Evolutionary conservation across 1,140 invertebrate species (phyloP).

Genomic region (Drosophila seguyi): DNA sequence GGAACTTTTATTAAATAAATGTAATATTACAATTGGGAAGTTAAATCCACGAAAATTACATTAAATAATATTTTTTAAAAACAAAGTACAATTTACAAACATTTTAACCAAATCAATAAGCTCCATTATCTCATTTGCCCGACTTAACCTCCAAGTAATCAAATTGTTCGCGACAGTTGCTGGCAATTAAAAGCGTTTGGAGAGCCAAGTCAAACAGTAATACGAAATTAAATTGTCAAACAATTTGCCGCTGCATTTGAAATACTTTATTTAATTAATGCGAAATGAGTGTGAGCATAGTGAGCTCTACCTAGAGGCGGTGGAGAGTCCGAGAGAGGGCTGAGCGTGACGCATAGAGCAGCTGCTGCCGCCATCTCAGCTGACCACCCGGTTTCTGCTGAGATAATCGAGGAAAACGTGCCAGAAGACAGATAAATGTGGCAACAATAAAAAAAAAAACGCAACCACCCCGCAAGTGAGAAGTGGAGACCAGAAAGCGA

Average conservation of each 20-base stretch:
- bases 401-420: slow-evolving; percentile 56
- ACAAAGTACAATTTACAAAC: background rate
- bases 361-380: slow-evolving; percentile 33
- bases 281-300: slow-evolving; percentile 51
- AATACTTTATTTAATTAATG: slow-evolving; percentile 78
- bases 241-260: slow-evolving; percentile 69
- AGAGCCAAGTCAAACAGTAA: slow-evolving; percentile 59
- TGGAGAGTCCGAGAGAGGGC: slow-evolving; percentile 3
- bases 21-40: background rate
- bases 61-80: background rate
- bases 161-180: slow-evolving; percentile 31
- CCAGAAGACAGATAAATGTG: slow-evolving; percentile 48
- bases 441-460: slow-evolving; percentile 37
- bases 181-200: slow-evolving; percentile 67
- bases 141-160: slow-evolving; percentile 39
- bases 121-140: background rate
- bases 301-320: background rate
- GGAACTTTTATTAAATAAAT: background rate
- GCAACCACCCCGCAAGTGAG: slow-evolving; percentile 14
- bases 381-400: slow-evolving; percentile 35
- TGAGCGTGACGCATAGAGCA: slow-evolving; percentile 52
- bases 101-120: background rate
- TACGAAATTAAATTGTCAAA: slow-evolving; percentile 73
- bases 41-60: background rate
- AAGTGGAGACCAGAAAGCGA: slow-evolving; percentile 8